Evolutionary conservation across 2,797 vertebrate genomes (phyloP).

Genomic region (Chloroceryle inda): DNA sequence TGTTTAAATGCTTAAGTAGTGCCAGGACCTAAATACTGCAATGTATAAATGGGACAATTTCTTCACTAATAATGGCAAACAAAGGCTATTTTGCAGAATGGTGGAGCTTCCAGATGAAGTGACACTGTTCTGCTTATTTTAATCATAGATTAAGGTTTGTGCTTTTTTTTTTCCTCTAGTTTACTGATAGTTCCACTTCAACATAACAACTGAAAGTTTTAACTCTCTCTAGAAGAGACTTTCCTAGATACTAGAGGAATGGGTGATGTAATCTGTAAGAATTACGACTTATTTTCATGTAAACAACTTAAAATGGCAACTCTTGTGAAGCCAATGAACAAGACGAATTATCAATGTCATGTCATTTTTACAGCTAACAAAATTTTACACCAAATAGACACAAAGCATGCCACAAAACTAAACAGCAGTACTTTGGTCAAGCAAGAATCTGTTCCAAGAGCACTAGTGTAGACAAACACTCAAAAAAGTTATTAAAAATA

Average conservation of each 20-base stretch:
- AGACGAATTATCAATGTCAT: background rate
- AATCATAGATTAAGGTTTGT: background rate
- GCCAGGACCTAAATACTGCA: background rate
- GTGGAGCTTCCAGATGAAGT: background rate
- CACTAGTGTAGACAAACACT: slow-evolving; percentile 13
- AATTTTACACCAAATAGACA: slow-evolving; percentile 32
- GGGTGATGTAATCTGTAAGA: background rate
- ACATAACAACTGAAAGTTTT: background rate
- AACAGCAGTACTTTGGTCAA: slow-evolving; percentile 85
- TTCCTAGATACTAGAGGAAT: background rate
- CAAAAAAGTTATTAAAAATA: background rate
- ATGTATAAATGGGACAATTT: background rate
- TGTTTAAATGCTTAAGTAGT: background rate
- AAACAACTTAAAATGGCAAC: slow-evolving; percentile 17
- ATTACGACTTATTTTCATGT: background rate
- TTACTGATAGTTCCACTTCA: background rate
- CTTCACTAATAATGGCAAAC: background rate
- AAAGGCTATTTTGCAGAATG: background rate
- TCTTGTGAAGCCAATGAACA: slow-evolving; percentile 18
- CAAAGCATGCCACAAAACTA: slow-evolving; percentile 80
- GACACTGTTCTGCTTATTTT: background rate
- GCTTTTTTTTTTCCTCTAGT: background rate
- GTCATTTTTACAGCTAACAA: slow-evolving; percentile 20
- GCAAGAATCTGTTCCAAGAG: slow-evolving; percentile 70
- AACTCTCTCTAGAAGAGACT: background rate